phyloP scores from a whole-genome alignment of 2,113 vertebrate species.

The Gasterosteus nipponicus region DNA sequence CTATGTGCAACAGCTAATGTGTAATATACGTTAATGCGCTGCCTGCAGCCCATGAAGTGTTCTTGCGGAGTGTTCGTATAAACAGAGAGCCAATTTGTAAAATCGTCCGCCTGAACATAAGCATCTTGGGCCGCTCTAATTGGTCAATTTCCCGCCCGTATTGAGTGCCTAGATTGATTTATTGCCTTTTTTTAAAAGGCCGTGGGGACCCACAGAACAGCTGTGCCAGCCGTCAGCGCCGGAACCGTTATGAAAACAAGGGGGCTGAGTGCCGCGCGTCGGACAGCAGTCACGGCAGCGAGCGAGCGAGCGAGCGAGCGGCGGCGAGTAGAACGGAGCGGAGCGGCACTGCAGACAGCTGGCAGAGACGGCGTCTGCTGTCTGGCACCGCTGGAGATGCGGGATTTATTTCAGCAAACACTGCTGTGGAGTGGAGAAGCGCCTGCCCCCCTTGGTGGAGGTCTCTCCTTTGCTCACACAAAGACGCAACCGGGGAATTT shows the following conservation, averaged over 20 bases:
- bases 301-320: conserved; percentile 55
- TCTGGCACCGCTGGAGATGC: conserved; percentile 76
- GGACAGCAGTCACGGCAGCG: conserved; percentile 71
- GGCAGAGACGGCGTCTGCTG: conserved; percentile 77
- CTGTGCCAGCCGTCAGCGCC: conserved; percentile 81
- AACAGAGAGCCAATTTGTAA: conserved; percentile 88
- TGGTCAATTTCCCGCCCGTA: conserved; percentile 88
- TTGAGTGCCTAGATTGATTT: conserved; percentile 87
- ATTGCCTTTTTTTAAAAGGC: conserved; percentile 87
- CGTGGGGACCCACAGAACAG: conserved; percentile 82
- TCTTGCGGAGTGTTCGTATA: conserved; percentile 79
- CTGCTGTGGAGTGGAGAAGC: conserved; percentile 60
- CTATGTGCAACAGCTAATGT: conserved; percentile 33
- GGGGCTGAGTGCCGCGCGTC: conserved; percentile 70
- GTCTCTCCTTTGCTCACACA: conserved; percentile 42
- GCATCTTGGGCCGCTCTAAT: conserved; percentile 87
- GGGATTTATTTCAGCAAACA: conserved; percentile 80
- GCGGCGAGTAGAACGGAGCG: conserved; percentile 62
- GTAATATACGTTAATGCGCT: conserved; percentile 69
- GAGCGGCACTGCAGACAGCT: conserved; percentile 78
- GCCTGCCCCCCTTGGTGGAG: conserved; percentile 53
- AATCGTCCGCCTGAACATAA: conserved; percentile 84
- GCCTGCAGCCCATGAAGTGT: conserved; percentile 75
- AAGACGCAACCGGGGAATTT: conserved; percentile 56
- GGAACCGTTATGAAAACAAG: conserved; percentile 82